These are phyloP conservation scores for Neopipo cinnamomea DNA, from an alignment of 2,113 vertebrate species.

Conservation along the genomic window DNA sequence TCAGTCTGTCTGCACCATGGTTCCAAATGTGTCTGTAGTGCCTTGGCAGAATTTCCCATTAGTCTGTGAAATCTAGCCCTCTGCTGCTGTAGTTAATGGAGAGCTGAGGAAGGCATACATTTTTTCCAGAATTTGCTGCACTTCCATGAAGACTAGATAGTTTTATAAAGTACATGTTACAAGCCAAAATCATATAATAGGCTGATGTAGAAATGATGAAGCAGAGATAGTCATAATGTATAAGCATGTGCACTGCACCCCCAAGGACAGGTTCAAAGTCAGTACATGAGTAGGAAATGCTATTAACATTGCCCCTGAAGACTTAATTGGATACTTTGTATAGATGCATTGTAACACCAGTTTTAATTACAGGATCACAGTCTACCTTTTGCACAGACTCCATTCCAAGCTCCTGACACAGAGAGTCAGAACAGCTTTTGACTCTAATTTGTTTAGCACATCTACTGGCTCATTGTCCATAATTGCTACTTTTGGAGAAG, in stretches of 20 bases:
- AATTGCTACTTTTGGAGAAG: background rate
- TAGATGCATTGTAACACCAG: background rate
- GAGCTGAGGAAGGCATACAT: background rate
- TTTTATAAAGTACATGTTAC: background rate
- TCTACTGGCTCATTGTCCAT: background rate
- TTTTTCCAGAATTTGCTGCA: background rate
- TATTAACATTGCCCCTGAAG: background rate
- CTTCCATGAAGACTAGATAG: background rate
- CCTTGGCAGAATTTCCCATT: background rate
- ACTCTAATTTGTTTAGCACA: background rate
- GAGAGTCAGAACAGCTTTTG: background rate
- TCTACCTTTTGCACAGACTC: background rate
- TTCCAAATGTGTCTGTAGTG: accelerated
- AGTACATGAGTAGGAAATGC: background rate
- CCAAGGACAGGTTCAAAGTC: slow-evolving; percentile 23
- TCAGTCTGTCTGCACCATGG: background rate
- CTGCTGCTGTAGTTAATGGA: background rate
- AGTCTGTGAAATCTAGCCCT: background rate
- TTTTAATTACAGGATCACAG: slow-evolving; percentile 35
- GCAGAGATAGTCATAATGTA: background rate
- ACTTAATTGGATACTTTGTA: background rate
- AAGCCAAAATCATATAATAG: background rate
- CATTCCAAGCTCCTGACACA: slow-evolving; percentile 13
- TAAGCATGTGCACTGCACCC: background rate
- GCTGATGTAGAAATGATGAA: background rate